Base-by-base conservation (phyloP, 92 coral and sea anemone species). In the Bergia puertoricense region DNA sequence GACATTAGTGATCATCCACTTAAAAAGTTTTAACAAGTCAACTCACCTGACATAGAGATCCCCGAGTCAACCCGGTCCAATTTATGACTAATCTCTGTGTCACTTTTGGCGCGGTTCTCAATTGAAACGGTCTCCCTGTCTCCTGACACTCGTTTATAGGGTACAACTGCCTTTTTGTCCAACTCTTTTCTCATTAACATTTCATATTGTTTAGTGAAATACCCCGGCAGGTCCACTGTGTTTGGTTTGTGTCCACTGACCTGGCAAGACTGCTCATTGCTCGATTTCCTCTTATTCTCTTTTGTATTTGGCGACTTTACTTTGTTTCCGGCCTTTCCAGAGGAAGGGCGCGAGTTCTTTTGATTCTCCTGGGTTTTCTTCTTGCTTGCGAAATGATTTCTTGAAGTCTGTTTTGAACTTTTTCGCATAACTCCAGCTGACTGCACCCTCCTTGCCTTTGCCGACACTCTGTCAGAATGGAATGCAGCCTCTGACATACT, bases 191-290 rank as follows among this genome's bases (percentile, higher is more conserved):
- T 82, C 56, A 66, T 82, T 38, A 92, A 81, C 13, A 88, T 86
- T 77, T 86, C 77, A 69, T 90, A 94, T 76, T 94, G 95, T 41
- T 93, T 91, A 14, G 90, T 92, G 38, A 94, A 94, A 74, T 94
- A 94, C 36, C 97, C 95, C 11, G 97, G 95, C 8, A 93, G 77
- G 30, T 77, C 86, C 38, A 87, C 89, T 10, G 86, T 44, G 66
- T 36, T 67, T 41, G 15, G 85, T 22, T 85, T 76, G 23, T 66
- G 77, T n/a, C 75, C 82, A 8, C 56, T 74, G 50, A 74, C 87
- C 51, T 90, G 86, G 76, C 81, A 88, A 56, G 90, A 45, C 73
- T 84, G 57, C 37, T 81, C 76, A 42, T 38, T 69, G 38, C 78
- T 79, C 7, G 79, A 65, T 2, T 57, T 51, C 50, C 46, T 86